Evolutionary conservation across 2,797 vertebrate genomes (phyloP), one percentile per base, ranked within the genome.

Genomic region (Pipistrellus pygmaeus): DNA sequence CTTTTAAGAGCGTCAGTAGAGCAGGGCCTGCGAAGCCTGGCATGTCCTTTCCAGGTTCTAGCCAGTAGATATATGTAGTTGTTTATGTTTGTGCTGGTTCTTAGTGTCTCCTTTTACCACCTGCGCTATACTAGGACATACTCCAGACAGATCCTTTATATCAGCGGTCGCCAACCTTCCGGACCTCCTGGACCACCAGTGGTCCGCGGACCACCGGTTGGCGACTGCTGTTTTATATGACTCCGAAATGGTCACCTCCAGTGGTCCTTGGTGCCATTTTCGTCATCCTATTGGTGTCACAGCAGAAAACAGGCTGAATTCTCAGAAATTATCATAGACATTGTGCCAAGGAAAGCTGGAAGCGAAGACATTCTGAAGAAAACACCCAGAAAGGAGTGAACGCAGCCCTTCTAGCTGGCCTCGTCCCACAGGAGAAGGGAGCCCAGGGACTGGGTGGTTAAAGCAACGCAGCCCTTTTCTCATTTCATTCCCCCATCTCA

Each of bases 251-350:
- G 44, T 35, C 17, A 62, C 69, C 75, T 78, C 48, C 90, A 82
- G 48, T 92, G 55, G 82, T 69, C 18, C 32, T 78, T 77, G 53
- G 30, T 95, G 82, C 71, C 78, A 81, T 81, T 35, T 71, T 88
- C 72, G 30, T 90, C 60, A 71, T 27, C 68, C 55, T 75, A 0
- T n/a, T 90, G 72, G 25, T 76, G 21, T 94, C 41, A 21, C 12
- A 82, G 62, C 68, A 82, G 69, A 90, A 78, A 68, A 71, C 14
- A 89, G 46, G 6, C n/a, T 84, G 66, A 41, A 17, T 89, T 85
- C 48, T 92, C 71, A 90, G 83, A 71, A 88, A 92, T 77, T 53
- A 18, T 72, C n/a, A 21, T 6, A 78, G 73, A 27, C 20, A 41
- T 86, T 86, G 62, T 41, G 23, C 60, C 23, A 35, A 66, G 53